Percentiles rank a stretch among this genome's conserved stretches.
Evolutionary conservation across 2,888 invertebrate genomes (phyloP).

Genomic region (Malacosoma neustria): DNA sequence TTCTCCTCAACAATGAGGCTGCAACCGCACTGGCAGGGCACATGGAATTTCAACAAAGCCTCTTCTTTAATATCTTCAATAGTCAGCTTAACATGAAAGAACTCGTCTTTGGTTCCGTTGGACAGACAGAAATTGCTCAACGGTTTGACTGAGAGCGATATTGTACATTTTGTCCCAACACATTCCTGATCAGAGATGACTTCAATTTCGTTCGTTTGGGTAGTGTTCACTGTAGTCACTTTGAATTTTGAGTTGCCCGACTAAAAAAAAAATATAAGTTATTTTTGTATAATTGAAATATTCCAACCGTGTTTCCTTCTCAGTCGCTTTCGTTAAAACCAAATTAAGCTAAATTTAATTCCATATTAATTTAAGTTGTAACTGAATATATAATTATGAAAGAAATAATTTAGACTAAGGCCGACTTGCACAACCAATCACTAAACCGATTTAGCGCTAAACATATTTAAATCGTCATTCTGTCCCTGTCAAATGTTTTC

Average conservation of each 20-base stretch:
- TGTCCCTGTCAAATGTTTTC: no score
- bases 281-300: no score
- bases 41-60: slow-evolving; percentile 32
- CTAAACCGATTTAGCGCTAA: no score
- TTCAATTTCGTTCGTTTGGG: slow-evolving; percentile 20
- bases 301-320: no score
- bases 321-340: no score
- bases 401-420: no score
- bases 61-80: slow-evolving; percentile 26
- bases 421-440: no score
- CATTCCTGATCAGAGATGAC: slow-evolving; percentile 15
- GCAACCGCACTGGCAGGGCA: slow-evolving; percentile 52
- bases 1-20: slow-evolving; percentile 31
- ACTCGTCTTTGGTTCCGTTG: slow-evolving; percentile 24
- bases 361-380: no score
- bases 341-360: no score
- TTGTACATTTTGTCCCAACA: slow-evolving; percentile 16
- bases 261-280: neutral
- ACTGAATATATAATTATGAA: no score
- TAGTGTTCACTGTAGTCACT: slow-evolving; percentile 23
- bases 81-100: slow-evolving; percentile 24
- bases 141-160: slow-evolving; percentile 21
- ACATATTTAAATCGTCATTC: no score
- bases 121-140: slow-evolving; percentile 31
- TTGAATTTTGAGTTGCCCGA: slow-evolving; percentile 2